Evolutionary conservation across 2,888 invertebrate species (phyloP).

Genomic region (Dryomyza anilis): DNA sequence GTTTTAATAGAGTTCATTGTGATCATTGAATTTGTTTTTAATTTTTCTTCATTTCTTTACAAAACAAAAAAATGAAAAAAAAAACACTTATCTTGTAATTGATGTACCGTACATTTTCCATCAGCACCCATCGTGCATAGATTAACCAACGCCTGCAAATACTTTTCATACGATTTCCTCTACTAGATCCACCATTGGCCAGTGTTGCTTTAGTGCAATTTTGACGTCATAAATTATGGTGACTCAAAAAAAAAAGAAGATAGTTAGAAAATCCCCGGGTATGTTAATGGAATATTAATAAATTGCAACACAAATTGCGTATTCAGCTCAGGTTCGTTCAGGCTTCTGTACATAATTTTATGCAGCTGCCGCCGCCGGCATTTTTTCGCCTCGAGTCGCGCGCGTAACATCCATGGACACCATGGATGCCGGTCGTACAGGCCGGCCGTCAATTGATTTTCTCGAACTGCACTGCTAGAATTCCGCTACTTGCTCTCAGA

Average conservation of each 20-base stretch:
- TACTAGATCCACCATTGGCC: neutral
- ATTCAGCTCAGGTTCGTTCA: slow-evolving; percentile 48
- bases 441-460: slow-evolving; percentile 18
- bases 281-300: slow-evolving; percentile 56
- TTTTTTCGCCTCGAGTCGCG: neutral
- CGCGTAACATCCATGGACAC: neutral
- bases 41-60: no score
- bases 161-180: neutral
- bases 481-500: neutral
- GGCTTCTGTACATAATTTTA: slow-evolving; percentile 34
- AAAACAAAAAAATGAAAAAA: no score
- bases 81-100: no score
- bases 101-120: neutral
- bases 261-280: no score
- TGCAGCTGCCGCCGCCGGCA: slow-evolving; percentile 33
- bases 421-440: no score
- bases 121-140: no score
- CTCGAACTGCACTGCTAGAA: neutral
- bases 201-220: neutral
- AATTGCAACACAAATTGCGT: slow-evolving; percentile 50
- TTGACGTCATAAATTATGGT: neutral
- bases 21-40: no score
- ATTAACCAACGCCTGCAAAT: no score
- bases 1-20: no score
- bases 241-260: no score